Evolutionary conservation across 2,113 vertebrate genomes (phyloP), one percentile per base, ranked within the genome.

Genomic region (Heliornis fulica): DNA sequence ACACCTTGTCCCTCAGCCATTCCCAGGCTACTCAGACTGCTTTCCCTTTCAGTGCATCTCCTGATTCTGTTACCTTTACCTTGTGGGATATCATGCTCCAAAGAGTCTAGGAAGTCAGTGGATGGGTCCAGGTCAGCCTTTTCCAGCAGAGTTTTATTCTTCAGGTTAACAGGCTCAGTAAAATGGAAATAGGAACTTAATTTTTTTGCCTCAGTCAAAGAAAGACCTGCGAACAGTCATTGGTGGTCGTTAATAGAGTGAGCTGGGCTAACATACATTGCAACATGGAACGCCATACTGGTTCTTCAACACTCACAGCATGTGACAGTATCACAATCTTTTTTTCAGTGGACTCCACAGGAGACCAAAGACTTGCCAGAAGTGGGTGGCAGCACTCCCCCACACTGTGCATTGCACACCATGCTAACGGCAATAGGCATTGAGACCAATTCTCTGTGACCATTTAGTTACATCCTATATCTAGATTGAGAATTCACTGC

Each of bases 131-230:
- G 79, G n/a, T 99, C 97, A 31, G 98, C 98, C 96, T 98, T 98
- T 96, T 98, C 98, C 70, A 98, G 96, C 84, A 99, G 93, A 7
- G 98, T 98, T 96, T 98, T 99, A 57, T 98, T 98, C 97, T 98
- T 99, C 87, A 97, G 95, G 25, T 97, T 96, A 70, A 97, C 82
- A 26, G 98, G 97, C 82, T 98, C 90, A 51, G 98, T 95, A 89
- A 99, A 99, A 96, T 99, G 99, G 80, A 99, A 97, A 95, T 98
- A 99, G 89, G 98, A 99, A 65, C 97, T 98, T 41, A 99, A 97
- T 93, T 99, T 99, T 84, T 90, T 98, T 38, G 98, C 98, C 46
- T 99, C 99, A 1, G 50, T 96, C 76, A 98, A 81, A 61, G 98
- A 98, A 15, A 99, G 97, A 95, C 99, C 99, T 99, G 95, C 61